Evolutionary conservation across 1,140 invertebrate species (phyloP).

Genomic region (Trichoplusia ni): DNA sequence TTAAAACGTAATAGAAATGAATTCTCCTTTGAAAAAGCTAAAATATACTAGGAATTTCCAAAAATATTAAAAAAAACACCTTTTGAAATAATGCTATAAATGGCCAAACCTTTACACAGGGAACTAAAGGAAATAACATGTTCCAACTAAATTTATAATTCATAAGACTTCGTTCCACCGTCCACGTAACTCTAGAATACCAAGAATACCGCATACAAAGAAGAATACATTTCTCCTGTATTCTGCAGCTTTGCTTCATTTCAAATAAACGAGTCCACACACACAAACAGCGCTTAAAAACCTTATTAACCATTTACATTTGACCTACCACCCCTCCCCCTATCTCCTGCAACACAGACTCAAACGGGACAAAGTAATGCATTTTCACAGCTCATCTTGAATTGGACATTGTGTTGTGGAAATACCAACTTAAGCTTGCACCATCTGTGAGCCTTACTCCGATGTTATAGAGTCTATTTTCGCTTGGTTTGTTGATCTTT

Average conservation of each 20-base stretch:
- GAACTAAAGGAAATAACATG: no score
- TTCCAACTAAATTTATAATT: no score
- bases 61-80: no score
- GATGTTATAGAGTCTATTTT: slow-evolving; percentile 40
- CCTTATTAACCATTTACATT: slow-evolving; percentile 38
- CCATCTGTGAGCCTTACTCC: slow-evolving; percentile 17
- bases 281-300: slow-evolving; percentile 42
- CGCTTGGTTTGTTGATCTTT: neutral
- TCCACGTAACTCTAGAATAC: neutral
- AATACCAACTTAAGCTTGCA: slow-evolving; percentile 35
- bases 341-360: slow-evolving; percentile 21
- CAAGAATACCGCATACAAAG: slow-evolving; percentile 22
- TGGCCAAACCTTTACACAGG: no score
- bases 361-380: slow-evolving; percentile 46
- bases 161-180: no score
- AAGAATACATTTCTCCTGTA: slow-evolving; percentile 23
- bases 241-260: slow-evolving; percentile 50
- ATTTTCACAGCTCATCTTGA: slow-evolving; percentile 62
- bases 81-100: no score
- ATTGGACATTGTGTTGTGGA: slow-evolving; percentile 60
- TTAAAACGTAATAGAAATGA: no score
- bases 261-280: slow-evolving; percentile 47
- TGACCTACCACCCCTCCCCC: slow-evolving; percentile 30
- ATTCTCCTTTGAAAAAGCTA: no score
- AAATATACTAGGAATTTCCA: no score